phyloP scores from a whole-genome alignment of 2,888 invertebrate genomes.

The Teleogryllus oceanicus region DNA sequence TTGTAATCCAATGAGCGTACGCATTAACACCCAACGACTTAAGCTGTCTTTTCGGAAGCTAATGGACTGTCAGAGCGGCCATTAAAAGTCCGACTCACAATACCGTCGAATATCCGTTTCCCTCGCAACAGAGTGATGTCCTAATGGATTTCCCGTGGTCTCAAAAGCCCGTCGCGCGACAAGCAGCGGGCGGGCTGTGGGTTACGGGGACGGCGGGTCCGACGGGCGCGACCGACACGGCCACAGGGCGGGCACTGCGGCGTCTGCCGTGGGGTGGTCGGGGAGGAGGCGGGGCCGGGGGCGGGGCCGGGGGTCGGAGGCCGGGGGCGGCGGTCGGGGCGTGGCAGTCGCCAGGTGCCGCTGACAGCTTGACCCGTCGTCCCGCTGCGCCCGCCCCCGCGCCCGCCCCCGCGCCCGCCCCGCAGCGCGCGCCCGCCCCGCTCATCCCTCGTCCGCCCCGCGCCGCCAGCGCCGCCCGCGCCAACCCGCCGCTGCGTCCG shows the following conservation, averaged over 20 bases:
- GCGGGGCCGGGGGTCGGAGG: neutral
- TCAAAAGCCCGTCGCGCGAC: neutral
- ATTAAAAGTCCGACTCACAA: neutral
- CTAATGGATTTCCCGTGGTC: neutral
- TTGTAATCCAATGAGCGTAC: too few relatives aligned
- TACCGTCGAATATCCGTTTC: slow-evolving; percentile 7
- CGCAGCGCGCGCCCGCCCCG: neutral
- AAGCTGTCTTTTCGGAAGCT: neutral
- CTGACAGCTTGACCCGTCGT: slow-evolving; percentile 8
- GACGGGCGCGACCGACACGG: neutral
- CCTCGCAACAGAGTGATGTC: slow-evolving; percentile 1
- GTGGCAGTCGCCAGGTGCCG: neutral
- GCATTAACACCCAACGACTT: neutral
- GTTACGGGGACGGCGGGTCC: neutral
- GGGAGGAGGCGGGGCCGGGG: neutral
- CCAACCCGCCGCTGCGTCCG: neutral
- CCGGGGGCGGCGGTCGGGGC: neutral
- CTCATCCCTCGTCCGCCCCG: neutral
- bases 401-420: neutral
- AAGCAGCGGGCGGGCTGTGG: neutral
- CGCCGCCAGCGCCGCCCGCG: neutral
- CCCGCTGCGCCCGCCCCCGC: neutral
- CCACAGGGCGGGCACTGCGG: neutral
- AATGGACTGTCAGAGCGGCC: slow-evolving; percentile 18
- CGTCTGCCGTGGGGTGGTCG: neutral